Base-by-base conservation (phyloP, 2,888 invertebrate genomes). In the Alsophila aescularia region DNA sequence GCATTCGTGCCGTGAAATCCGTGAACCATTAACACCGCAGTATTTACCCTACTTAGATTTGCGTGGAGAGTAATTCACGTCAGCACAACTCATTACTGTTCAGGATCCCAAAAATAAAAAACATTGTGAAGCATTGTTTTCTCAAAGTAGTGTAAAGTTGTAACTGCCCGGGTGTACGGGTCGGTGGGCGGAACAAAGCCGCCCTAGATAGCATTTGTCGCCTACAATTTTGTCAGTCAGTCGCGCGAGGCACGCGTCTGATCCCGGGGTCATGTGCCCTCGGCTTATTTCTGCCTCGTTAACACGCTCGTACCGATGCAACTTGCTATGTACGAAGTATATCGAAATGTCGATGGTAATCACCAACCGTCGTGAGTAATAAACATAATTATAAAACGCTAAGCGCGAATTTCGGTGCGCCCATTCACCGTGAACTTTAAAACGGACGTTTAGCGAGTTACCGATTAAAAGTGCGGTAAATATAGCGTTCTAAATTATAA, bases 261-360 rank as follows among this genome's bases (percentile, higher is more conserved):
- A 85, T 77, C 84, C 74, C 68, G 69, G 62, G 84, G 82, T 85
- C 81, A 85, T 67, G 73, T 74, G 74, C 67, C 68, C 66, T 74
- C 72, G 66, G 72, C 72, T 77, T 72, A 71, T 76, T 77, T 73
- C 75, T 73, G 73, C 71, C 77, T 82, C 77, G 81, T 87, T 83
- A 83, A 74, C 75, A 77, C 74, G 73, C 73, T 70, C 72, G 75
- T 73, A 75, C 76, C 74, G 76, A 73, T 75, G 66, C 69, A 65
- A 66, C 69, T 75, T 63, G 63, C 69, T 67, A 70, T 66, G 66
- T 68, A 67, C 66, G 66, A 70, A 74, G 70, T 71, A 67, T 73
- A 71, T 63, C 61, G 61, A 37, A 66, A 64, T 60, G 60, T 66
- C 62, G 68, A 72, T 70, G 62, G 63, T 70, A 76, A 74, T 74